Percentiles rank a stretch among this genome's conserved stretches.
phyloP scores from a whole-genome alignment of 2,797 vertebrate genomes.

The Fistularia commersonii region DNA sequence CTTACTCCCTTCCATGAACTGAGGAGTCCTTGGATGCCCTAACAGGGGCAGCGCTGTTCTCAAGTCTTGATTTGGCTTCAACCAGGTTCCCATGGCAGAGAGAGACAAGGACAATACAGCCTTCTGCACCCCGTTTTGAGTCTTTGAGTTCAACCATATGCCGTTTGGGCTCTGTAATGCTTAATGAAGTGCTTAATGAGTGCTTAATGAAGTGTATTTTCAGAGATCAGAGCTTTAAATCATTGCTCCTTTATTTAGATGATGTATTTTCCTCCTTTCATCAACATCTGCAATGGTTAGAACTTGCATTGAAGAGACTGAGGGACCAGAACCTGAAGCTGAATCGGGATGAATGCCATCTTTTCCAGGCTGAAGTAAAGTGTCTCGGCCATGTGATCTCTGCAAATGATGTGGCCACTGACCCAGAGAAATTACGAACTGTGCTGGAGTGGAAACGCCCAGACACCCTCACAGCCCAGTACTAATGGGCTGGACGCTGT shows the following conservation, averaged over 20 bases:
- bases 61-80: slow-evolving; percentile 12
- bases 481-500: no score
- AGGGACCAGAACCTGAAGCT: not conserved
- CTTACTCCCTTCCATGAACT: no score
- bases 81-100: slow-evolving; percentile 12
- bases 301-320: not conserved
- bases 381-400: slow-evolving; percentile 6
- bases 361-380: not conserved
- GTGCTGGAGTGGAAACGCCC: not conserved
- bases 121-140: slow-evolving; percentile 9
- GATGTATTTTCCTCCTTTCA: not conserved
- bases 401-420: not conserved
- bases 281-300: slow-evolving; percentile 3
- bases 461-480: rapidly evolving
- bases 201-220: slow-evolving; percentile 2
- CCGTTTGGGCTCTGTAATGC: slow-evolving; percentile 17
- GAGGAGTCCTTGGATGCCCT: slow-evolving; percentile 6
- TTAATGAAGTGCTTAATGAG: slow-evolving; percentile 11
- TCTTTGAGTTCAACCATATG: slow-evolving; percentile 19
- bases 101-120: not conserved
- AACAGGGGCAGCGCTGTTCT: slow-evolving; percentile 27
- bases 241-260: not conserved
- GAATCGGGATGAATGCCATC: not conserved
- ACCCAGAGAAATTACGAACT: not conserved
- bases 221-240: not conserved